Percentiles rank a stretch among this genome's conserved stretches.
phyloP scores from a whole-genome alignment of 2,797 vertebrate species.

The Clarias pachynema region DNA sequence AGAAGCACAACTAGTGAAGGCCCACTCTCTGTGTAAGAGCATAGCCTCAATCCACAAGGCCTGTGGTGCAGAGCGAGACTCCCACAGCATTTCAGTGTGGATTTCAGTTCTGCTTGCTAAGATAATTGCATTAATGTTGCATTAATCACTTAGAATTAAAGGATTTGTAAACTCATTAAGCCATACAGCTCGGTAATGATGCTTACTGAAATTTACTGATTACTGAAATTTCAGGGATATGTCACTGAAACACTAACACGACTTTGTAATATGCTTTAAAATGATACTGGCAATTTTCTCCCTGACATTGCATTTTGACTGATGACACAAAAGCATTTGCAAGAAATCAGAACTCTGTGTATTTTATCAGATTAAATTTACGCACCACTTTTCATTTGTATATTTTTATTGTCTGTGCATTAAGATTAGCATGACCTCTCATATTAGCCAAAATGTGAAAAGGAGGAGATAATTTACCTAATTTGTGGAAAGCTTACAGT shows the following conservation, averaged over 20 bases:
- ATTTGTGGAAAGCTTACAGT: too few species aligned
- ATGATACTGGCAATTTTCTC: not conserved
- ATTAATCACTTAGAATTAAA: not conserved
- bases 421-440: not conserved
- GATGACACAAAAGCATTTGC: not conserved
- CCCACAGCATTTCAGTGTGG: not conserved
- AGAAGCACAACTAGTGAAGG: slow-evolving; percentile 29
- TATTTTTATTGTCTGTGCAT: not conserved
- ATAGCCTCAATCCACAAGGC: not conserved
- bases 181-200: not conserved
- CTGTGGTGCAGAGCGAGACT: not conserved
- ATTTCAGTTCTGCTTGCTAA: not conserved
- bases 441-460: not conserved
- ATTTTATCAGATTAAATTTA: not conserved
- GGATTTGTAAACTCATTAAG: not conserved
- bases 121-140: slow-evolving; percentile 12
- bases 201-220: not conserved
- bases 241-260: not conserved
- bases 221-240: not conserved
- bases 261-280: not conserved
- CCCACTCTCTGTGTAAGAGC: slow-evolving; percentile 4
- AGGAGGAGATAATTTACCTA: too few species aligned
- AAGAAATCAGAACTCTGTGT: not conserved
- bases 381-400: not conserved
- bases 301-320: not conserved